Evolutionary conservation across 2,113 vertebrate genomes (phyloP).

Genomic region (Cynocephalus volans): DNA sequence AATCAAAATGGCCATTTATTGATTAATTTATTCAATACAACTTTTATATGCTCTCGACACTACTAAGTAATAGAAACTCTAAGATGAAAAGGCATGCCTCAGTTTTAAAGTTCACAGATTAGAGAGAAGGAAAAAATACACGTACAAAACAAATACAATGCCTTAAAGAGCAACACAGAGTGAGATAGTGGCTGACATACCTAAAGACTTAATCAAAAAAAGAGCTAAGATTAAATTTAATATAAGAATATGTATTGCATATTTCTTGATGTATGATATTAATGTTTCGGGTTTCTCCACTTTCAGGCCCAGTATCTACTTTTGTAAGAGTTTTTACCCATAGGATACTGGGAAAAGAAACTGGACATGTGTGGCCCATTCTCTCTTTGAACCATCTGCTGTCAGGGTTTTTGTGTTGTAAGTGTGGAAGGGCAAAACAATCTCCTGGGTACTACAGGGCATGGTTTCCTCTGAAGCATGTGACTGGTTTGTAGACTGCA

Average conservation of each 20-base stretch:
- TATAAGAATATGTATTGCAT: background rate
- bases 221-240: background rate
- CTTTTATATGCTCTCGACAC: background rate
- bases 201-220: background rate
- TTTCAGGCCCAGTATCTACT: background rate
- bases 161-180: background rate
- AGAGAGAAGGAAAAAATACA: background rate
- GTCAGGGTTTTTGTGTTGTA: background rate
- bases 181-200: background rate
- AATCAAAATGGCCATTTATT: background rate
- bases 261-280: background rate
- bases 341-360: background rate
- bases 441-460: background rate
- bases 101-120: background rate
- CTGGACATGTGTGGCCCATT: background rate
- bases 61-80: background rate
- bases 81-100: background rate
- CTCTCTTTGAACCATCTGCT: background rate
- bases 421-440: background rate
- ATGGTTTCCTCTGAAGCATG: background rate
- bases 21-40: background rate
- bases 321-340: background rate
- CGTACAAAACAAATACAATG: background rate
- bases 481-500: background rate
- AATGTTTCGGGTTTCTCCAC: background rate